These are phyloP conservation scores for Meloidogyne hapla DNA, from an alignment of 1,140 invertebrate species.

Conservation along the genomic window DNA sequence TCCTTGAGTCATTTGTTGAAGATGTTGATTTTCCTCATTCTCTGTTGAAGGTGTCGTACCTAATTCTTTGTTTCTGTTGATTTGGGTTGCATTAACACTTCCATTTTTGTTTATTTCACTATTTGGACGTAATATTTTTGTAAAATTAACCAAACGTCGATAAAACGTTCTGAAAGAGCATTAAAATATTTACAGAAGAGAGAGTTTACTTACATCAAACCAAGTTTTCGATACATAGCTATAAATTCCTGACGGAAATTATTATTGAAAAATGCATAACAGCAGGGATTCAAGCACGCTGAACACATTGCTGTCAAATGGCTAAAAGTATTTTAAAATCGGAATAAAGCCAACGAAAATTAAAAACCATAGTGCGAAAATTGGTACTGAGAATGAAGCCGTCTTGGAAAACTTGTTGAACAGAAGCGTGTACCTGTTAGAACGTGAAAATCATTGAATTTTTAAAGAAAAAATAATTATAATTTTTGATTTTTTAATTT, in stretches of 20 bases:
- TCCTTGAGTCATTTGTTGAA: too few species aligned
- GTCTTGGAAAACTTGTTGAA: conserved; percentile 58
- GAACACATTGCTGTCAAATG: conserved; percentile 58
- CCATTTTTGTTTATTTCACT: not conserved
- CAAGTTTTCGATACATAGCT: conserved; percentile 51
- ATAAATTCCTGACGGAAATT: conserved; percentile 59
- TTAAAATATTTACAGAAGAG: not conserved
- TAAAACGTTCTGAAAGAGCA: conserved; percentile 30
- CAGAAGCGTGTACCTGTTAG: conserved; percentile 42
- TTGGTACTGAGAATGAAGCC: conserved; percentile 58
- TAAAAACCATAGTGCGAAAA: conserved; percentile 66
- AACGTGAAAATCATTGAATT: too few species aligned
- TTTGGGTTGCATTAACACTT: too few species aligned
- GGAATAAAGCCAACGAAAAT: too few species aligned
- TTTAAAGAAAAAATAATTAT: too few species aligned
- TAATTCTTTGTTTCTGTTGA: too few species aligned
- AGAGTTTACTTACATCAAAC: conserved; percentile 42
- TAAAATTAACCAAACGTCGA: conserved; percentile 8
- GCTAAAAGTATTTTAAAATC: conserved; percentile 27
- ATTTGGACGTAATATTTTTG: not conserved
- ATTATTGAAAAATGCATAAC: conserved; percentile 63
- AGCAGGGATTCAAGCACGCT: conserved; percentile 58
- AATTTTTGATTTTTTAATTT: too few species aligned
- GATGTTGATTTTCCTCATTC: too few species aligned
- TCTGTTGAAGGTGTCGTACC: too few species aligned